phyloP scores from a whole-genome alignment of 2,113 vertebrate genomes.

The Pseudorhombus dupliciocellatus region DNA sequence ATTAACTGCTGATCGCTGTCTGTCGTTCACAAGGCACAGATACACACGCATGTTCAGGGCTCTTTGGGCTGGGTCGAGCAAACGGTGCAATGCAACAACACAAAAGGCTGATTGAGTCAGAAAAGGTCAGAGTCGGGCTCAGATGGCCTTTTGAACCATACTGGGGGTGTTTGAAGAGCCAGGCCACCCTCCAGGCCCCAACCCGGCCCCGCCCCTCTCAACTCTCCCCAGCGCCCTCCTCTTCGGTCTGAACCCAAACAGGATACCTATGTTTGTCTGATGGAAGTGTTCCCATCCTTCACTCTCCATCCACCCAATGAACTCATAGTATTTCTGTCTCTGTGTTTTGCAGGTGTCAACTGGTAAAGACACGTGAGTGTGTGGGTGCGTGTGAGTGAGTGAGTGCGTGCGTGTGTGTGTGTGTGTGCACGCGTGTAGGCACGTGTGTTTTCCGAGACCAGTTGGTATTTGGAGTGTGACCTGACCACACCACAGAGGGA shows the following conservation, averaged over 20 bases:
- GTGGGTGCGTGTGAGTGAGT: conserved; percentile 12
- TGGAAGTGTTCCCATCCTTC: conserved; percentile 43
- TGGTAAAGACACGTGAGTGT: conserved; percentile 30
- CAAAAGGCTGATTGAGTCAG: conserved; percentile 70
- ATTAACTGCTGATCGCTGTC: conserved; percentile 16
- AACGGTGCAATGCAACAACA: conserved; percentile 56
- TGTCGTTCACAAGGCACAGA: conserved; percentile 3
- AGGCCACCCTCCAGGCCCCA: conserved; percentile 59
- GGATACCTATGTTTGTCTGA: conserved; percentile 64
- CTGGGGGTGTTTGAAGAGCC: conserved; percentile 74
- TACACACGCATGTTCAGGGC: not conserved
- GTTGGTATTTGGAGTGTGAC: conserved; percentile 62
- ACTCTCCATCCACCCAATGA: conserved; percentile 27
- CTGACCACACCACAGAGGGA: conserved; percentile 72
- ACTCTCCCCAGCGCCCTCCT: conserved; percentile 23
- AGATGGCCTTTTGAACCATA: conserved; percentile 75
- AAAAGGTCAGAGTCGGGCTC: conserved; percentile 75
- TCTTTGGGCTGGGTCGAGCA: conserved; percentile 12
- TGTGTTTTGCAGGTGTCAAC: conserved; percentile 75
- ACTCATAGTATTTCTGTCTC: conserved; percentile 54
- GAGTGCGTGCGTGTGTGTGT: conserved; percentile 2
- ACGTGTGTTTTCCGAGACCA: conserved; percentile 38
- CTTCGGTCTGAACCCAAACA: conserved; percentile 50
- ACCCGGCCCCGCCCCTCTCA: conserved; percentile 38
- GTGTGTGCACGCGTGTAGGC: not conserved